Evolutionary conservation across 1,140 invertebrate species (phyloP), one percentile per base, ranked within the genome.

Genomic region (Calephelis virginiensis): DNA sequence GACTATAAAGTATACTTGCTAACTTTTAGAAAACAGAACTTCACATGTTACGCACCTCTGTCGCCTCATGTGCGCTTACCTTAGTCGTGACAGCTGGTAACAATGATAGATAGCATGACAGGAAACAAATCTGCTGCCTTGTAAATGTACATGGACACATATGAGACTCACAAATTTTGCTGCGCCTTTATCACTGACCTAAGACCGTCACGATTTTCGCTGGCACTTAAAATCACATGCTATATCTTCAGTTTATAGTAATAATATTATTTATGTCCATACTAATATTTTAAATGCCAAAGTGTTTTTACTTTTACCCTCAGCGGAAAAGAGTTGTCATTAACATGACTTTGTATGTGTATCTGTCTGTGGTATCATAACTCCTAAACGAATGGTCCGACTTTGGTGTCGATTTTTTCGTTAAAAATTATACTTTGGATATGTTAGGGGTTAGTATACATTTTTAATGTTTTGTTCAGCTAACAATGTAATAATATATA

Each of bases 91-190:
- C 63, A 56, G 13, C 49, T 14, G 17, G n/a, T 64, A 64, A 59
- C 63, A 64, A 53, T 53, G 63, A 64, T 56, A 59, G 63, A 64
- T 64, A 53, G 63, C 50, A 53, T 64, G 63, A 64, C 63, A 64
- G 63, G 49, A 56, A 53, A 64, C 63, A 45, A 64, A 64, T 64
- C 50, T 64, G n/a, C 40, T 38, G 62, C 13, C 47, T 64, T 64
- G 63, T 64, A 64, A 64, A 64, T 40, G 38, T 37, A 28, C 63
- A 56, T 64, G 63, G 50, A 14, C 63, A 64, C 49, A 64, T 64
- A 49, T 45, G 17, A 63, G 48, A 17, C 46, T 40, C 63, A 56
- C 63, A 56, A 46, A 64, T 43, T 13, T 64, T 56, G 37, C 62
- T 63, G 53, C 53, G 53, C 53, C 53, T 59, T 59, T 59, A 59